Percentiles rank a stretch among this genome's conserved stretches.
Evolutionary conservation across 1,140 invertebrate genomes (phyloP).

Genomic region (Drosophila obscura): DNA sequence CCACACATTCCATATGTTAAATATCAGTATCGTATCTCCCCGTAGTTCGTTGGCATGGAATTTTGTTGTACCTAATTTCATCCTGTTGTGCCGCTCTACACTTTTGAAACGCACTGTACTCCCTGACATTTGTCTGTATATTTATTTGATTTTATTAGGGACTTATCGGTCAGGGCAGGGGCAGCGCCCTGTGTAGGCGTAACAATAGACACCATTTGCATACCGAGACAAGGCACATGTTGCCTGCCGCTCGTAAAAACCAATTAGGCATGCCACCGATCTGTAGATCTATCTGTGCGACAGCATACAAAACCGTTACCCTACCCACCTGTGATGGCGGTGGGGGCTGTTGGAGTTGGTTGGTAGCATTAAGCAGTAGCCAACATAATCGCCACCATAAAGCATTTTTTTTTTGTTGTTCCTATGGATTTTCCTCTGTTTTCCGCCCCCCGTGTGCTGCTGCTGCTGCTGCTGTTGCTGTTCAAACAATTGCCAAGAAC

Average conservation of each 20-base stretch:
- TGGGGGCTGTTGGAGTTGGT: too few species aligned
- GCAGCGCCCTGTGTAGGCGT: constrained; percentile 57
- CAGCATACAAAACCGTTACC: constrained; percentile 53
- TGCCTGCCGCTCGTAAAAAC: constrained; percentile 43
- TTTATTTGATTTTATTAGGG: constrained; percentile 20
- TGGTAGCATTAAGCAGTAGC: constrained; percentile 14
- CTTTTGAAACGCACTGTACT: constrained; percentile 16
- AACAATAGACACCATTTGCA: constrained; percentile 78
- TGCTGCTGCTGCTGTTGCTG: constrained; percentile 32
- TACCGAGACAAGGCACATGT: constrained; percentile 38
- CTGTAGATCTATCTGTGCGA: constrained; percentile 30
- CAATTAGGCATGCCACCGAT: constrained; percentile 76
- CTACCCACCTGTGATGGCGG: constrained; percentile 14
- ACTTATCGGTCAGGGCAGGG: constrained; percentile 7
- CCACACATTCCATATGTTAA: too few species aligned
- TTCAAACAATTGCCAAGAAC: constrained; percentile 79
- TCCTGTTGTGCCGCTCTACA: not conserved
- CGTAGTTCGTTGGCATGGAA: too few species aligned
- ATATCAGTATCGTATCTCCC: too few species aligned
- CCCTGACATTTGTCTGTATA: not conserved
- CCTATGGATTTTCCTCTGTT: constrained; percentile 22
- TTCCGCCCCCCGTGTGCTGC: too few species aligned
- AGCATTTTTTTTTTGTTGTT: constrained; percentile 32
- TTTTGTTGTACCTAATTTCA: too few species aligned
- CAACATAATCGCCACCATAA: constrained; percentile 59